phyloP scores from a whole-genome alignment of 2,113 vertebrate genomes.

The Fregetta grallaria region DNA sequence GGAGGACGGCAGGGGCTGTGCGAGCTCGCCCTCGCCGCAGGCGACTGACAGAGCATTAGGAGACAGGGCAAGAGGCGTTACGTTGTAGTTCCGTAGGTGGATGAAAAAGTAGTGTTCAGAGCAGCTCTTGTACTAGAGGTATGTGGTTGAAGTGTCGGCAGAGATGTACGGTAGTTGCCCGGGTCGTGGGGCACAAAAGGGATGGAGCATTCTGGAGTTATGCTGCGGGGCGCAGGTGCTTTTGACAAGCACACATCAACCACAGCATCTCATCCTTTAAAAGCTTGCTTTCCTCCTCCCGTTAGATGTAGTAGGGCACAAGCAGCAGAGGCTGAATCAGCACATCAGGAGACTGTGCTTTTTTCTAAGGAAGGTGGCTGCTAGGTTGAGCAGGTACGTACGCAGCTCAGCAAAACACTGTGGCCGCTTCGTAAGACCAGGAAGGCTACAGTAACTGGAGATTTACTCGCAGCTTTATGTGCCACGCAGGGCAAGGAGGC shows the following conservation, averaged over 20 bases:
- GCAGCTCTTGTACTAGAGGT: background rate
- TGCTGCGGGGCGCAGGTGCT: background rate
- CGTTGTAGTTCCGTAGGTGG: background rate
- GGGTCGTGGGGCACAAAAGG: rapidly evolving
- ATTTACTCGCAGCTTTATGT: background rate
- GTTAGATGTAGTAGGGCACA: background rate
- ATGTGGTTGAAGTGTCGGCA: background rate
- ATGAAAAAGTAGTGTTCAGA: background rate
- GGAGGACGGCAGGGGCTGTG: background rate
- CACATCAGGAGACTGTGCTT: background rate
- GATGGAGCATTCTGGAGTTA: background rate
- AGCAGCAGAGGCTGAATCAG: background rate
- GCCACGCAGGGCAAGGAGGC: background rate
- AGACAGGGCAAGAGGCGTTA: background rate
- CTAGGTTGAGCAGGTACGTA: rapidly evolving
- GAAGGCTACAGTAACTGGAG: background rate
- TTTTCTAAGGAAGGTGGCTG: background rate
- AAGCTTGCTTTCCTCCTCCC: background rate
- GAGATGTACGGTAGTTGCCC: background rate
- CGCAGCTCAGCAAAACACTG: background rate
- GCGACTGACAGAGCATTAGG: background rate
- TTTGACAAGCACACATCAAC: background rate
- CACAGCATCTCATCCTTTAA: background rate
- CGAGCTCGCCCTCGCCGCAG: background rate
- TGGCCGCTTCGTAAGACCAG: background rate